Percentiles rank a stretch among this genome's conserved stretches.
phyloP scores from a whole-genome alignment of 2,888 invertebrate species.

The Stictocephala bisonia region DNA sequence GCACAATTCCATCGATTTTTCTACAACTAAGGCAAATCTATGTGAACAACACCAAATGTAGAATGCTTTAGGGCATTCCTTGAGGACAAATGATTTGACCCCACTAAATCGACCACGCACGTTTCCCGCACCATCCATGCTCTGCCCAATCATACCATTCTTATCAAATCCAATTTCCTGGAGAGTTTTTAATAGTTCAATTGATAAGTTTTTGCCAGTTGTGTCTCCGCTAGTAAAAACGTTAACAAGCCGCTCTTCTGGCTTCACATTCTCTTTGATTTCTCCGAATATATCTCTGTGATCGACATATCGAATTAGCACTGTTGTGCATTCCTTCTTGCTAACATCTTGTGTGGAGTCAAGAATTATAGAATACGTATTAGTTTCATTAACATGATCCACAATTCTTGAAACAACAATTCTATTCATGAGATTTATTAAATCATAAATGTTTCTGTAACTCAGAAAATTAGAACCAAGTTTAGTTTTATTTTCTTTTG shows the following conservation, averaged over 20 bases:
- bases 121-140: conserved; percentile 39
- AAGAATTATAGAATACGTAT: conserved; percentile 7
- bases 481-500: conserved; percentile 5
- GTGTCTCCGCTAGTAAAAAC: conserved; percentile 28
- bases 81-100: background rate
- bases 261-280: conserved; percentile 12
- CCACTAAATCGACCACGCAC: conserved; percentile 11
- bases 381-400: background rate
- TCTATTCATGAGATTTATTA: conserved; percentile 4
- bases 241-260: conserved; percentile 15
- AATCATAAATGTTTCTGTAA: conserved; percentile 25
- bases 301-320: conserved; percentile 22
- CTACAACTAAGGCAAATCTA: conserved; percentile 28
- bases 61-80: conserved; percentile 14
- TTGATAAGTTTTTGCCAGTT: background rate
- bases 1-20: conserved; percentile 33
- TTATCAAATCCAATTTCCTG: background rate
- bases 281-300: background rate
- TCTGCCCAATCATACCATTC: conserved; percentile 26
- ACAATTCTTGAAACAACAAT: conserved; percentile 19
- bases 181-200: background rate
- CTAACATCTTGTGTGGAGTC: conserved; percentile 39
- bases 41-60: conserved; percentile 28
- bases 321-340: conserved; percentile 24
- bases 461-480: conserved; percentile 8